A percentile compares a stretch with the other conserved stretches of the same genome.
These are phyloP conservation scores for Eurois occulta DNA, from an alignment of 2,888 invertebrate genomes.

Conservation along the genomic window DNA sequence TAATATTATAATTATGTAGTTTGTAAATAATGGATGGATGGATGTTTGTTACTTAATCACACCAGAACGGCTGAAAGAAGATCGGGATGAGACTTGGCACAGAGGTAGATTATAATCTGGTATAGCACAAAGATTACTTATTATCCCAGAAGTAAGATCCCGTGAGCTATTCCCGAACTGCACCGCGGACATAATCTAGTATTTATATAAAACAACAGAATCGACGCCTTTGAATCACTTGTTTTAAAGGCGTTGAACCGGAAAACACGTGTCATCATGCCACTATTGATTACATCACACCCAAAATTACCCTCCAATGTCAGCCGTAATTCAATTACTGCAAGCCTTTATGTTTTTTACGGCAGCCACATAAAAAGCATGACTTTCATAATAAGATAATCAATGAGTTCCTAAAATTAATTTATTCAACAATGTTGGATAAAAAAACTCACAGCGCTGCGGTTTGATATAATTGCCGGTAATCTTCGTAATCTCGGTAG, in stretches of 20 bases:
- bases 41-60: too few species aligned
- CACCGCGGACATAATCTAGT: too few species aligned
- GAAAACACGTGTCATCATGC: slow-evolving; percentile 9
- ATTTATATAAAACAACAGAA: neutral
- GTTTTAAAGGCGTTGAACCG: neutral
- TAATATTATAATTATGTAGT: too few species aligned
- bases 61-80: too few species aligned
- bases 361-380: slow-evolving; percentile 49
- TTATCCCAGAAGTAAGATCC: too few species aligned
- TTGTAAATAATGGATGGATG: too few species aligned
- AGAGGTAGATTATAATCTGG: too few species aligned
- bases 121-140: too few species aligned
- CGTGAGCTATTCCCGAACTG: too few species aligned
- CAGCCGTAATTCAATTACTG: slow-evolving; percentile 50
- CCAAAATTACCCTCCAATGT: slow-evolving; percentile 29
- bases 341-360: slow-evolving; percentile 47
- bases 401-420: slow-evolving; percentile 67
- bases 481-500: slow-evolving; percentile 63
- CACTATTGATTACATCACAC: slow-evolving; percentile 21
- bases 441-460: slow-evolving; percentile 61
- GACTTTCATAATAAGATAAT: slow-evolving; percentile 65
- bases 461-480: slow-evolving; percentile 69
- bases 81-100: too few species aligned
- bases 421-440: slow-evolving; percentile 67
- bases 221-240: too few species aligned